Evolutionary conservation across 2,888 invertebrate species (phyloP).

Genomic region (Galerucella nymphaeae): DNA sequence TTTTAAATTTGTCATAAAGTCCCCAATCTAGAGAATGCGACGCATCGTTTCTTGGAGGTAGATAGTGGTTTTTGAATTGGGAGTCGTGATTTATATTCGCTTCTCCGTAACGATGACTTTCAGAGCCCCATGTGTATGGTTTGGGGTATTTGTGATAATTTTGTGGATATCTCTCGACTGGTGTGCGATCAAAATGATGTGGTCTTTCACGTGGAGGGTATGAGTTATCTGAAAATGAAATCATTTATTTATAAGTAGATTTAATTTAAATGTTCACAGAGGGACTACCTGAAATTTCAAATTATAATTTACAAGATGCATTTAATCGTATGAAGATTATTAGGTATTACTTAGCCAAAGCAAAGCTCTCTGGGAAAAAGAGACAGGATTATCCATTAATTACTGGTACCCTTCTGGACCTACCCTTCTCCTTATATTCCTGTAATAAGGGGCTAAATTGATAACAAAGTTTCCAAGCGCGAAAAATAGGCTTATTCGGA

Average conservation of each 20-base stretch:
- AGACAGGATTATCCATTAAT: too few relatives aligned
- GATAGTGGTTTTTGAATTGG: constrained; percentile 47
- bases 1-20: constrained; percentile 56
- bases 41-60: constrained; percentile 58
- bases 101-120: constrained; percentile 56
- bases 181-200: constrained; percentile 46
- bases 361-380: too few relatives aligned
- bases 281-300: background rate
- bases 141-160: constrained; percentile 49
- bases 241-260: background rate
- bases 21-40: constrained; percentile 58
- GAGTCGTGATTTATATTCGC: constrained; percentile 17
- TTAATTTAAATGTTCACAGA: background rate
- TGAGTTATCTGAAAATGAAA: constrained; percentile 57
- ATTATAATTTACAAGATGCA: background rate
- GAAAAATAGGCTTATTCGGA: too few relatives aligned
- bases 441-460: too few relatives aligned
- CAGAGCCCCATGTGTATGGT: constrained; percentile 56
- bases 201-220: constrained; percentile 49
- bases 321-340: too few relatives aligned
- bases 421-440: too few relatives aligned
- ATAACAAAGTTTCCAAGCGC: too few relatives aligned
- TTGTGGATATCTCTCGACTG: constrained; percentile 54
- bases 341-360: too few relatives aligned
- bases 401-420: too few relatives aligned